Percentiles rank a stretch among this genome's conserved stretches.
Evolutionary conservation across 2,797 vertebrate species (phyloP).

Genomic region (Coracias cyanogaster): DNA sequence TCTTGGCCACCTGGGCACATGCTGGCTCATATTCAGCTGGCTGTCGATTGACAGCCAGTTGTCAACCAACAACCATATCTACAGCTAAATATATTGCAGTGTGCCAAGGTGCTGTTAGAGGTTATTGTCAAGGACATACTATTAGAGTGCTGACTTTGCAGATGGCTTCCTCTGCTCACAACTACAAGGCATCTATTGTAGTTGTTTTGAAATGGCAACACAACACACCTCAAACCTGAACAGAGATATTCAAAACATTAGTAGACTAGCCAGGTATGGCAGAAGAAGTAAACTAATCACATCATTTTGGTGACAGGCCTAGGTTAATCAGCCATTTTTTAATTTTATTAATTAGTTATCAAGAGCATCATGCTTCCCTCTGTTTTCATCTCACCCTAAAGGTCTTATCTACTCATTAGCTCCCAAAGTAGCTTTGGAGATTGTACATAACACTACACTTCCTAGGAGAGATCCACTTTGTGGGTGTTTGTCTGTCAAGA

Average conservation of each 20-base stretch:
- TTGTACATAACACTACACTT: rapidly evolving
- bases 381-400: not conserved
- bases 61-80: too few relatives aligned
- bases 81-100: not conserved
- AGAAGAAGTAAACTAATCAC: not conserved
- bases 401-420: rapidly evolving
- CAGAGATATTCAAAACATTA: not conserved
- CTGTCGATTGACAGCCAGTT: not conserved
- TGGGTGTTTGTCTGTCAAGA: not conserved
- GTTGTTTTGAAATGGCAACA: not conserved
- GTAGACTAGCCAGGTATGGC: rapidly evolving
- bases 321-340: not conserved
- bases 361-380: not conserved
- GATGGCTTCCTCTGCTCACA: not conserved
- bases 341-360: not conserved
- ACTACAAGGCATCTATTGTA: rapidly evolving
- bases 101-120: not conserved
- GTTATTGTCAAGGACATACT: not conserved
- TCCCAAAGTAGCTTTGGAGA: not conserved
- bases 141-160: not conserved
- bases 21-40: too few relatives aligned
- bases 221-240: not conserved
- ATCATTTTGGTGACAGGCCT: not conserved
- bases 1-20: too few relatives aligned
- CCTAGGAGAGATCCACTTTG: not conserved